A percentile compares a stretch with the other conserved stretches of the same genome.
Evolutionary conservation across 2,888 invertebrate genomes (phyloP).

Genomic region (Dinocampus coccinellae): DNA sequence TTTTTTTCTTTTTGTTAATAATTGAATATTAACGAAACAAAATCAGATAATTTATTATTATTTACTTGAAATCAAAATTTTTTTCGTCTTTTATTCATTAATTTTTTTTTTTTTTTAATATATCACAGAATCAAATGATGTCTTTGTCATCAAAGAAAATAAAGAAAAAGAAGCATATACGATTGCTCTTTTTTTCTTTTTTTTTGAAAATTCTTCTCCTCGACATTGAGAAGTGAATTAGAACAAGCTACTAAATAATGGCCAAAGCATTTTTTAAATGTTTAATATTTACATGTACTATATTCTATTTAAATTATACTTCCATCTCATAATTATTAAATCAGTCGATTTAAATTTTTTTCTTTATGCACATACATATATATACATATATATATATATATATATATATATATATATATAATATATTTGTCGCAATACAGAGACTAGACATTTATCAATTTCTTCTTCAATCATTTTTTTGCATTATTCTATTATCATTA

Average conservation of each 20-base stretch:
- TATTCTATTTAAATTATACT: background rate
- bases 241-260: conserved; percentile 33
- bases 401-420: too few relatives aligned
- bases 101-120: conserved; percentile 31
- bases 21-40: background rate
- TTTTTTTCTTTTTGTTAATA: background rate
- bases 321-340: background rate
- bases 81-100: conserved; percentile 38
- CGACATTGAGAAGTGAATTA: conserved; percentile 4
- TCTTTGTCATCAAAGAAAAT: conserved; percentile 27
- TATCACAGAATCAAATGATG: conserved; percentile 57
- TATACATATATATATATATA: background rate
- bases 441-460: conserved; percentile 11
- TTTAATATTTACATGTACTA: conserved; percentile 14
- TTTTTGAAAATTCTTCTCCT: background rate
- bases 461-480: conserved; percentile 17
- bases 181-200: background rate
- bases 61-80: too few relatives aligned
- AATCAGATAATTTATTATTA: conserved; percentile 43
- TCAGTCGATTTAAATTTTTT: conserved; percentile 21
- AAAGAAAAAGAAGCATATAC: conserved; percentile 7
- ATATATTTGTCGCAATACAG: background rate
- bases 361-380: background rate
- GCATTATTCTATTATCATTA: conserved; percentile 10
- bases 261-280: conserved; percentile 25